A percentile compares a stretch with the other conserved stretches of the same genome.
Conservation (phyloP, 2,113 vertebrate species). For the Mystacornis crossleyi region DNA sequence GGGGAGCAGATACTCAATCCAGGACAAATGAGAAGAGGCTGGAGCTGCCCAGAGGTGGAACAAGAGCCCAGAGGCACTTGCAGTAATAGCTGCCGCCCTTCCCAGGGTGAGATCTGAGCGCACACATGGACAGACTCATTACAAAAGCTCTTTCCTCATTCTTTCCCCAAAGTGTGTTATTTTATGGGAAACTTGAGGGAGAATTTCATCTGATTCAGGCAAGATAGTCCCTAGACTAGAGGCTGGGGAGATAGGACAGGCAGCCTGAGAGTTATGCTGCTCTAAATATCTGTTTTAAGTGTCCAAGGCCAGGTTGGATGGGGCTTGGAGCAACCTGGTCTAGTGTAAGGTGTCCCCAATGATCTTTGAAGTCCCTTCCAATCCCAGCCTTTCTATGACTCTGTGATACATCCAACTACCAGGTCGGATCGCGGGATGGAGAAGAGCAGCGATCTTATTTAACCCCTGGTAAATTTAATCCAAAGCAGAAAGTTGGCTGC, state of each 20-base stretch:
- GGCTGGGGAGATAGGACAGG: not conserved
- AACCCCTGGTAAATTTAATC: not conserved
- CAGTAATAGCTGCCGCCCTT: not conserved
- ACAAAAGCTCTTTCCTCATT: not conserved
- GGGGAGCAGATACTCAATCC: not conserved
- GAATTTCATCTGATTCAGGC: not conserved
- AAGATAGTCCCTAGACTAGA: not conserved
- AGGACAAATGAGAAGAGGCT: not conserved
- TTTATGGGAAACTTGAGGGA: not conserved
- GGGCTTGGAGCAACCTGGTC: not conserved
- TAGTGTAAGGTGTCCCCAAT: not conserved
- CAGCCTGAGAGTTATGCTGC: not conserved
- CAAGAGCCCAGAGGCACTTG: not conserved
- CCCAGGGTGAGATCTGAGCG: not conserved
- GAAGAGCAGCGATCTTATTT: not conserved
- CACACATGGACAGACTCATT: not conserved
- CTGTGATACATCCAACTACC: not conserved
- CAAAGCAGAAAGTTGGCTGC: slow-evolving; percentile 8
- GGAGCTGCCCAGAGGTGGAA: not conserved
- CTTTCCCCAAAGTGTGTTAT: not conserved
- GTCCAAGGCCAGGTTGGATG: not conserved
- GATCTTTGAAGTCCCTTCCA: not conserved
- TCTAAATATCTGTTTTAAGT: not conserved
- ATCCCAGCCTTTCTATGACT: not conserved
- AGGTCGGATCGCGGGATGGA: not conserved